phyloP scores from a whole-genome alignment of 2,888 invertebrate species.

The Heteromurus nitidus region DNA sequence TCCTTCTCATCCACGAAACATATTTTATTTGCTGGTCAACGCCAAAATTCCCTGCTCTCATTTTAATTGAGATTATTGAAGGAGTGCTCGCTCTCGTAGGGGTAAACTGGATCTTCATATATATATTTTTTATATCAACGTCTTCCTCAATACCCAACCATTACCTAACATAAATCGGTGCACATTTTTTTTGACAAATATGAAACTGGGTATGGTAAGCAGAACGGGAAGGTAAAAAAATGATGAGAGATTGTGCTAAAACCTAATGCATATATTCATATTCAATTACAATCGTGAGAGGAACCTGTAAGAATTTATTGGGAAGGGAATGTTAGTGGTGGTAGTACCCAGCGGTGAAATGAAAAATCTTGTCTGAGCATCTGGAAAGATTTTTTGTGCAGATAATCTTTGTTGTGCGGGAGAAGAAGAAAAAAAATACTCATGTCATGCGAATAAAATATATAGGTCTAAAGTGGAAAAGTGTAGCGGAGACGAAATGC shows the following conservation, averaged over 20 bases:
- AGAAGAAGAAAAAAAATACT: background rate
- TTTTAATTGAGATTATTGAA: conserved; percentile 25
- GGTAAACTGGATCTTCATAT: conserved; percentile 19
- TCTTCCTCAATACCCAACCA: background rate
- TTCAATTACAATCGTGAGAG: no score
- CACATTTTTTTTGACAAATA: conserved; percentile 14
- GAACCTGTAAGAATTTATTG: no score
- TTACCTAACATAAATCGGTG: background rate
- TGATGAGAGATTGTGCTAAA: no score
- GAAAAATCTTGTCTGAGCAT: no score
- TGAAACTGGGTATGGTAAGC: no score
- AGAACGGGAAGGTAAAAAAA: no score
- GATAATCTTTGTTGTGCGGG: no score
- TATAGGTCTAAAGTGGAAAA: background rate
- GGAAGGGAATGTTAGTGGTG: no score
- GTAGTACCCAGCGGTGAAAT: background rate
- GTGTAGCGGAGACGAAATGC: no score
- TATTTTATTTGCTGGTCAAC: conserved; percentile 10
- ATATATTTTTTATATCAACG: background rate
- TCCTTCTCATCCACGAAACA: background rate
- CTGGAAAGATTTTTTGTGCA: no score
- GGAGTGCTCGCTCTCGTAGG: background rate
- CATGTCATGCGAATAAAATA: background rate
- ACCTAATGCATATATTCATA: no score
- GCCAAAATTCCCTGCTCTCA: background rate